Base-by-base conservation (phyloP, 2,888 invertebrate species). In the Phengaris arion region DNA sequence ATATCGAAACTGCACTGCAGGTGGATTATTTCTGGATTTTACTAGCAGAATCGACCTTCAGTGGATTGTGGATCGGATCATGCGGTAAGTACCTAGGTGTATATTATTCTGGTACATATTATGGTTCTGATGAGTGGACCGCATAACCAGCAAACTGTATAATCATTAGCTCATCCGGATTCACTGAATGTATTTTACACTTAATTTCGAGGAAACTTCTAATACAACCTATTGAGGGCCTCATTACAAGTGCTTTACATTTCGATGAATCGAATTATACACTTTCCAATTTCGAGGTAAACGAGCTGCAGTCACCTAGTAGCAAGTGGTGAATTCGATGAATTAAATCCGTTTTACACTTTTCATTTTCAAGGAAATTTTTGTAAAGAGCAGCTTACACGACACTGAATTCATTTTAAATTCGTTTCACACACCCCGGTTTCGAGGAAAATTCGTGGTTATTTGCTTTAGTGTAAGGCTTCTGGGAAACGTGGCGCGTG, bases 101-200 rank as follows among this genome's bases (percentile, higher is more conserved):
- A 46, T 6, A 48, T 48, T 7, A 48, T 48, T 4, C 22, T 22
- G 22, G 10, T 59, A 5, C 22, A 22, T 48, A 8, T 59, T 59
- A 59, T 10, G 22, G 59, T 59, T 6, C 59, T 35, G 64, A 6
- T 15, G 35, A 35, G 35, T 35, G 64, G 35, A 13, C 35, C 64
- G 64, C 35, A 35, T 52, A 12, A 45, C 45, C 68, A 46, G 68
- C 68, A n/a, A 15, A 15, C 10, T 51, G 72, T 12, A 54, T 45
- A 72, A 72, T 72, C 54, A 54, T 22, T 54, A 72, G 54, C 52
- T 72, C 54, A 72, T 70, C 52, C 72, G 54, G 35, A 12, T 2
- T 64, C 64, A 64, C 64, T 64, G 64, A 64, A 64, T 64, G 64
- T 35, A 10, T 15, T 22, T 35, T 35, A 64, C 52, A 52, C 52